A percentile compares a stretch with the other conserved stretches of the same genome.
These are phyloP conservation scores for Pocillopora damicornis DNA, from an alignment of 64 coral and sea anemone genomes.

Conservation along the genomic window DNA sequence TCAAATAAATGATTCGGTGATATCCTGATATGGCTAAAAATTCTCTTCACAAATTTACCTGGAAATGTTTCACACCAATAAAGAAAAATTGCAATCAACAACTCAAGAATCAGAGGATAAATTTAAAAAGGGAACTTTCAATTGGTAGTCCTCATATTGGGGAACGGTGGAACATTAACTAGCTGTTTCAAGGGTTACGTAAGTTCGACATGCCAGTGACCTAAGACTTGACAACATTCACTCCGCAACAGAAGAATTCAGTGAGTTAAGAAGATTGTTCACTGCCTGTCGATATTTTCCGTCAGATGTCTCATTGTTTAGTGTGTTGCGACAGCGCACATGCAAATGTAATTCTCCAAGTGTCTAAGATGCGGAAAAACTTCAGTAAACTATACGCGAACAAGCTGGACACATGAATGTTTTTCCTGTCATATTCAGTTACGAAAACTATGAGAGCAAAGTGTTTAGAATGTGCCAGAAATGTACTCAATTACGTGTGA, in stretches of 20 bases:
- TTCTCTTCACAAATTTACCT: too few species aligned
- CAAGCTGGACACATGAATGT: background rate
- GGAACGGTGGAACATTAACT: too few species aligned
- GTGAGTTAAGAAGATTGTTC: background rate
- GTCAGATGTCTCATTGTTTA: background rate
- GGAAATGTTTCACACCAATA: too few species aligned
- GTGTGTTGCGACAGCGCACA: background rate
- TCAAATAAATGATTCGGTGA: too few species aligned
- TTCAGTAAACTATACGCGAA: background rate
- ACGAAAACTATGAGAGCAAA: background rate
- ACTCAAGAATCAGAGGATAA: too few species aligned
- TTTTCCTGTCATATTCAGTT: too few species aligned
- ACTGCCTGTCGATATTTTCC: background rate
- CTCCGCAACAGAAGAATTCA: constrained; percentile 1
- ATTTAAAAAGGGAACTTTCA: too few species aligned
- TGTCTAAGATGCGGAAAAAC: background rate
- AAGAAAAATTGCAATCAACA: too few species aligned
- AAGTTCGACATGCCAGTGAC: too few species aligned
- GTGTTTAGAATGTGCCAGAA: background rate
- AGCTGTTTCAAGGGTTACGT: too few species aligned
- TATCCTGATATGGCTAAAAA: too few species aligned
- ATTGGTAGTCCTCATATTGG: too few species aligned
- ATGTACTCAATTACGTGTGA: background rate
- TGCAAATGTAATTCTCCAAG: background rate
- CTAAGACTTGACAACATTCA: background rate